Conservation (phyloP, 2,888 invertebrate genomes). For the Archaeoteleia sp. region DNA sequence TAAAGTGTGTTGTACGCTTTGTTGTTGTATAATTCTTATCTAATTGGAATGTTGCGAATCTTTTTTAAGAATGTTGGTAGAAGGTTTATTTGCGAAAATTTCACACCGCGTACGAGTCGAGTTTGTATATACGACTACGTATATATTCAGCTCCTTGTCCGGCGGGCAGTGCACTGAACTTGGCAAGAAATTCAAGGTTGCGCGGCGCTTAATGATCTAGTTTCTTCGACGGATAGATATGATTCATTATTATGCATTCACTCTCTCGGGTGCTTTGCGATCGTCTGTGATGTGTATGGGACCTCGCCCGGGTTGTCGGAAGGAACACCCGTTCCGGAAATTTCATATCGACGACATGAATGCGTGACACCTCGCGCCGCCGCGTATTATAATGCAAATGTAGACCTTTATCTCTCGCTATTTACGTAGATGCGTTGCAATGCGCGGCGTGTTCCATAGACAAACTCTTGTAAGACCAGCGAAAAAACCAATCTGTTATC, state of each 20-base stretch:
- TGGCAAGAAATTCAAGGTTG: slow-evolving; percentile 73
- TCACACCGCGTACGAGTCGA: slow-evolving; percentile 4
- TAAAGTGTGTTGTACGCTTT: too few relatives aligned
- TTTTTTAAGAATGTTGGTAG: too few relatives aligned
- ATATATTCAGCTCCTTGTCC: slow-evolving; percentile 28
- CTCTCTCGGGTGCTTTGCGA: slow-evolving; percentile 15
- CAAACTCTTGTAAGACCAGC: slow-evolving; percentile 1
- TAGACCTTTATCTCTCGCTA: slow-evolving; percentile 25
- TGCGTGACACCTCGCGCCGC: slow-evolving; percentile 7
- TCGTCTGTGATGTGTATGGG: slow-evolving; percentile 8
- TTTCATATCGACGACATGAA: slow-evolving; percentile 14
- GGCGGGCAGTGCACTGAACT: slow-evolving; percentile 71
- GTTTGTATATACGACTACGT: neutral
- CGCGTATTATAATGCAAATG: slow-evolving; percentile 35
- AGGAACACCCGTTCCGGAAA: slow-evolving; percentile 17
- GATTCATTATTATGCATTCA: slow-evolving; percentile 58
- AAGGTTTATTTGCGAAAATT: slow-evolving; percentile 7
- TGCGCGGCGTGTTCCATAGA: slow-evolving; percentile 13
- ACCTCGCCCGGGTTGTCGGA: slow-evolving; percentile 7
- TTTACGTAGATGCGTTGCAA: slow-evolving; percentile 16
- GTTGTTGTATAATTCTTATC: too few relatives aligned
- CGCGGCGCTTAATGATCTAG: slow-evolving; percentile 71
- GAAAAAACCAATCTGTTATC: slow-evolving; percentile 23
- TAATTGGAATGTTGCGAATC: too few relatives aligned
- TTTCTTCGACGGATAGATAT: slow-evolving; percentile 65